Evolutionary conservation across 2,113 vertebrate species (phyloP).

Genomic region (Cyphomyrus discorhynchus): DNA sequence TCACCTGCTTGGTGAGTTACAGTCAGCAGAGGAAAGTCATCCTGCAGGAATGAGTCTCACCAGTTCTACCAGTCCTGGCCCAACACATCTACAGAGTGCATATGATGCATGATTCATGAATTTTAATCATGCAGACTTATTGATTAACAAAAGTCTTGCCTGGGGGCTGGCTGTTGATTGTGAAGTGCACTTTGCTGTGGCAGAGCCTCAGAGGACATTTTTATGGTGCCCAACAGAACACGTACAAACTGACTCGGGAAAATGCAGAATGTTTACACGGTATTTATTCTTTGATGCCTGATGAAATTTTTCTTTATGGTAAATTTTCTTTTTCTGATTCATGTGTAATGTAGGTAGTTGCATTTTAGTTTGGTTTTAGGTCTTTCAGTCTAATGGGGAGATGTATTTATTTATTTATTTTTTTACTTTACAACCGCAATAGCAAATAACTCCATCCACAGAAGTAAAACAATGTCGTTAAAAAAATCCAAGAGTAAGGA

Average conservation of each 20-base stretch:
- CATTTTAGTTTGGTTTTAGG: background rate
- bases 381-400: background rate
- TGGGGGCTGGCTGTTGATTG: background rate
- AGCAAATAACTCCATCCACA: background rate
- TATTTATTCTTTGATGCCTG: background rate
- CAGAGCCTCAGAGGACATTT: background rate
- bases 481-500: background rate
- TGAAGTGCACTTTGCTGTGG: background rate
- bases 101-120: background rate
- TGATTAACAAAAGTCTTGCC: background rate
- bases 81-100: background rate
- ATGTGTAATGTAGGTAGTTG: background rate
- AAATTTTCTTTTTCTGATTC: background rate
- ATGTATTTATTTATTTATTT: background rate
- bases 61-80: background rate
- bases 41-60: background rate
- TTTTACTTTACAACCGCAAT: background rate
- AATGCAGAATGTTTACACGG: background rate
- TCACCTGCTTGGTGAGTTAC: background rate
- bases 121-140: constrained; percentile 4
- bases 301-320: background rate
- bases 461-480: background rate
- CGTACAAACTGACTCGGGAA: background rate
- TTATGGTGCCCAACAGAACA: background rate
- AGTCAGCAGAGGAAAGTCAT: background rate